A percentile compares a stretch with the other conserved stretches of the same genome.
Evolutionary conservation across 2,113 vertebrate species (phyloP).

Genomic region (Boleophthalmus pectinirostris): DNA sequence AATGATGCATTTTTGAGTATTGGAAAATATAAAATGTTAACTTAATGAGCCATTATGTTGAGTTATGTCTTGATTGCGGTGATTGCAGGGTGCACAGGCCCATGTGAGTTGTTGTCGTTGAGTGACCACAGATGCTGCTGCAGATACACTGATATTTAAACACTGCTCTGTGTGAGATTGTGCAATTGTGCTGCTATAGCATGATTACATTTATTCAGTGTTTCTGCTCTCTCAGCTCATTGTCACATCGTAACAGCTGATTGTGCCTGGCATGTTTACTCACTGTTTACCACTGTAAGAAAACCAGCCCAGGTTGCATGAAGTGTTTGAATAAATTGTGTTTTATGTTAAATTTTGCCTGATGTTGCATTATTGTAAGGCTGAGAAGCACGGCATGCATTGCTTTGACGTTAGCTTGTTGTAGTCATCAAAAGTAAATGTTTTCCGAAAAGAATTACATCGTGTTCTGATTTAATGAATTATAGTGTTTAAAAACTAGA

Average conservation of each 20-base stretch:
- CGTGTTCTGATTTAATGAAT: constrained; percentile 1
- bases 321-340: constrained; percentile 29
- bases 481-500: neutral
- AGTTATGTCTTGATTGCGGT: neutral
- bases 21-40: neutral
- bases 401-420: constrained; percentile 16
- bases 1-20: neutral
- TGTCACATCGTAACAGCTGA: constrained; percentile 18
- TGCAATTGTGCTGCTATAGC: neutral
- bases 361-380: constrained; percentile 6
- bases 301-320: constrained; percentile 16
- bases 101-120: neutral
- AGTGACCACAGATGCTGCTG: neutral
- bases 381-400: neutral
- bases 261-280: constrained; percentile 39
- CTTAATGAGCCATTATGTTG: neutral
- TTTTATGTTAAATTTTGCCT: constrained; percentile 18
- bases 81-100: neutral
- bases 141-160: constrained; percentile 1
- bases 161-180: neutral
- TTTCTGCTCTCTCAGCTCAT: constrained; percentile 17
- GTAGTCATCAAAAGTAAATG: constrained; percentile 18
- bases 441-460: neutral
- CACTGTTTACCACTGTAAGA: constrained; percentile 27
- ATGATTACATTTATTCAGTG: neutral